Percentiles rank a stretch among this genome's conserved stretches.
phyloP scores from a whole-genome alignment of 1,140 invertebrate species.

The Drosophila auraria region DNA sequence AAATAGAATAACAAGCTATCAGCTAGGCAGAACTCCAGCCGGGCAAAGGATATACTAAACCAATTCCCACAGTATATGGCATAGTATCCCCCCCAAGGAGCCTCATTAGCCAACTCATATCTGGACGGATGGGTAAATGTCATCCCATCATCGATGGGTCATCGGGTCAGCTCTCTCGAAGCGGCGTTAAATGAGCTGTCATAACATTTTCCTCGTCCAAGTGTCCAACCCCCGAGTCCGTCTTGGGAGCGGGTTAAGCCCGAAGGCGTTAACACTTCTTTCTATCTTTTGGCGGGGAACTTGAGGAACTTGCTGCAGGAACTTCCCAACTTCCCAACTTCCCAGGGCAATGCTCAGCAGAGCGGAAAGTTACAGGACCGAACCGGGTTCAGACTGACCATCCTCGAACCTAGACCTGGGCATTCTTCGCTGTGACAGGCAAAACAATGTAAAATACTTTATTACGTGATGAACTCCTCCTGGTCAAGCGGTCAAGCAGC shows the following conservation, averaged over 20 bases:
- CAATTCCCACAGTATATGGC: conserved; percentile 10
- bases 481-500: conserved; percentile 46
- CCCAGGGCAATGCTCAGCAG: conserved; percentile 52
- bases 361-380: conserved; percentile 40
- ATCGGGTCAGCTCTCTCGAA: not conserved
- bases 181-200: conserved; percentile 75
- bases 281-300: not conserved
- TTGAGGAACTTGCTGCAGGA: not conserved
- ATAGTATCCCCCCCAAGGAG: conserved; percentile 19
- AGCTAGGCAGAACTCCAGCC: conserved; percentile 15
- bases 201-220: conserved; percentile 51
- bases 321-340: conserved; percentile 64
- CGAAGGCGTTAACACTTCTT: conserved; percentile 53
- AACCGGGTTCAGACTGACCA: conserved; percentile 1
- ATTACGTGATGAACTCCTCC: conserved; percentile 42
- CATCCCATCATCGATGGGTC: conserved; percentile 34
- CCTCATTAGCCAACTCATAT: conserved; percentile 26
- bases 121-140: conserved; percentile 11
- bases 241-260: conserved; percentile 29
- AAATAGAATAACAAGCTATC: conserved; percentile 4
- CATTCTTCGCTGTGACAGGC: conserved; percentile 22
- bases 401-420: not conserved
- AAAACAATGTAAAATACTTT: conserved; percentile 56
- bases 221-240: conserved; percentile 18
- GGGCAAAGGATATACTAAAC: not conserved